Evolutionary conservation across 2,797 vertebrate genomes (phyloP), one percentile per base, ranked within the genome.

Genomic region (Oreortyx pictus): DNA sequence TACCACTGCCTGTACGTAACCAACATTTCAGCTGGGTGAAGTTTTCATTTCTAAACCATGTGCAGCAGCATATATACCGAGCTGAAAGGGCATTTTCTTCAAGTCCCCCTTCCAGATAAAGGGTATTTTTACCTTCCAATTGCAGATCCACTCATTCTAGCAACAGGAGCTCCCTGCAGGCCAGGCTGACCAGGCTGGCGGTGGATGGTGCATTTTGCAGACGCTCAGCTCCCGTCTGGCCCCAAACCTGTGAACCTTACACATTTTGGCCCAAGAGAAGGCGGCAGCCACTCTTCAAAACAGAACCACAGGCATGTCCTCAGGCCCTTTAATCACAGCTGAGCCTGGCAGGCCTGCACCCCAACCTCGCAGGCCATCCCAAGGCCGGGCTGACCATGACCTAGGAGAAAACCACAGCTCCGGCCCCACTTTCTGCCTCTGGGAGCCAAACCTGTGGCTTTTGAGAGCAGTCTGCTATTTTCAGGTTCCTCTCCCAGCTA

Each of bases 301-400:
- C 31, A 7, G n/a, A 94, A 89, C 91, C 91, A 92, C 86, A 96
- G 80, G 89, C 79, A 81, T 47, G 54, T 88, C 85, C 76, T 46
- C 57, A 70, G 82, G 82, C 71, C 62, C 80, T 92, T 75, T 73
- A 78, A 91, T 81, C 62, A 78, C 49, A 66, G 14, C 3, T 0
- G 54, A 65, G 49, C 64, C 75, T 50, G 66, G 23, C 60, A 76
- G 85, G 83, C 50, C 67, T 91, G 87, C 75, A 78, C 14, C 46
- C 5, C 0, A 9, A 20, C 23, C 66, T 47, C 11, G 25, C 76
- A 81, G 79, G 50, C 44, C 56, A 52, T 59, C 33, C 59, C 9
- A 14, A 77, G 46, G 72, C 29, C n/a, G 29, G 41, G 33, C 31
- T 89, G 75, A 2, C 20, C 65, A 70, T 19, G 70, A 62, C 56